Evolutionary conservation across 2,797 vertebrate species (phyloP).

Genomic region (Falco peregrinus): DNA sequence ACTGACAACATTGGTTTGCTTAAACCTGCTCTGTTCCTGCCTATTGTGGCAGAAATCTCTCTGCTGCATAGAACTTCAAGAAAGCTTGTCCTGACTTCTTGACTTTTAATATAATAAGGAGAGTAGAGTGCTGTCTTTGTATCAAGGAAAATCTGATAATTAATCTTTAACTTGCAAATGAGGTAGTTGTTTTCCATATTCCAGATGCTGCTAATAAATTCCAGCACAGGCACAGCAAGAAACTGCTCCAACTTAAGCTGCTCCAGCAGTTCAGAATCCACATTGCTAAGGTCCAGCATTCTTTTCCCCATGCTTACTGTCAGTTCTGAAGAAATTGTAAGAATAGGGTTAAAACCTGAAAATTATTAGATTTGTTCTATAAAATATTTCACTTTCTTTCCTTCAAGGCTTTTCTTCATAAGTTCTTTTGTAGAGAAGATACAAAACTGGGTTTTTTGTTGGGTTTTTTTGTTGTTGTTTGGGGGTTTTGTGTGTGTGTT

Average conservation of each 20-base stretch:
- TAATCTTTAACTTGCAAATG: neutral
- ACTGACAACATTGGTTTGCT: slow-evolving; percentile 19
- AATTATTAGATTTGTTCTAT: neutral
- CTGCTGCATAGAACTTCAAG: neutral
- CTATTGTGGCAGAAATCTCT: slow-evolving; percentile 1
- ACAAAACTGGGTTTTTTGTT: neutral
- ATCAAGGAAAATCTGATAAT: neutral
- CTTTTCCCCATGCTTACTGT: neutral
- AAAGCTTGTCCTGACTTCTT: neutral
- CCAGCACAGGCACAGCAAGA: neutral
- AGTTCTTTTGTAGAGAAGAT: neutral
- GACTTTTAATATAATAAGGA: neutral
- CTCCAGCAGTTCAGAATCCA: neutral
- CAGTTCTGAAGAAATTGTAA: neutral
- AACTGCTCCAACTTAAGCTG: neutral
- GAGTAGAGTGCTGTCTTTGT: neutral
- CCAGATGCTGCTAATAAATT: neutral
- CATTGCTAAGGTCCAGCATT: neutral
- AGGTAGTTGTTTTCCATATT: neutral
- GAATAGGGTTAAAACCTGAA: neutral
- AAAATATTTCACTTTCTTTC: neutral
- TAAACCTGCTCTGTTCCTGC: slow-evolving; percentile 29
- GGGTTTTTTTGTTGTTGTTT: neutral
- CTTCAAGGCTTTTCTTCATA: neutral
- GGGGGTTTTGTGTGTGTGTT: neutral